Conservation (phyloP, 2,113 vertebrate genomes). For the Murina feae region DNA sequence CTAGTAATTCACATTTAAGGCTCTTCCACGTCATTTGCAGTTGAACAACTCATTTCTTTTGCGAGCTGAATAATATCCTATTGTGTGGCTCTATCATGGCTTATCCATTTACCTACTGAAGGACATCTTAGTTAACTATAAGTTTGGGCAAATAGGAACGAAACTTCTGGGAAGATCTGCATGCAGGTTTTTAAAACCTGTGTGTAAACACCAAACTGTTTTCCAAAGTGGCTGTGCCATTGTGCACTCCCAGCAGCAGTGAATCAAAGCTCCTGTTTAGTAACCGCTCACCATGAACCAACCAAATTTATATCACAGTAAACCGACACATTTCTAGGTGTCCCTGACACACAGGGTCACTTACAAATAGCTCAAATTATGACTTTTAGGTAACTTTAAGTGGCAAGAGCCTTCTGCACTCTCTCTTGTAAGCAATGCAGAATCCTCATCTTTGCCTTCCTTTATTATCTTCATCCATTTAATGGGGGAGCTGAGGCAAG, state of each 20-base stretch:
- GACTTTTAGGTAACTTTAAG: not conserved
- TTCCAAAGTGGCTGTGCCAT: not conserved
- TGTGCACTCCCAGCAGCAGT: not conserved
- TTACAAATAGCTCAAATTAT: not conserved
- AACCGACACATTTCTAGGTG: not conserved
- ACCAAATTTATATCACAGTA: not conserved
- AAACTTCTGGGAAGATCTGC: not conserved
- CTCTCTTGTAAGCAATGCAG: not conserved
- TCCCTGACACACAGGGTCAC: too few relatives aligned
- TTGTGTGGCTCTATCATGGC: not conserved
- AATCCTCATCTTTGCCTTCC: not conserved
- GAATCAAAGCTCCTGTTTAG: not conserved
- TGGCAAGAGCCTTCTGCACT: not conserved
- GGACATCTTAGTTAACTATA: not conserved
- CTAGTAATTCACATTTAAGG: not conserved
- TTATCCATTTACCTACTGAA: not conserved
- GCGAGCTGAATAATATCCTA: not conserved
- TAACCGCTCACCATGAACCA: accelerated
- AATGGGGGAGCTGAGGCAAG: not conserved
- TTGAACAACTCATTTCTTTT: not conserved
- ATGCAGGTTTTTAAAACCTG: not conserved
- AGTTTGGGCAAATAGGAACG: not conserved
- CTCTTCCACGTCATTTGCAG: not conserved
- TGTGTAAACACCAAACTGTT: not conserved
- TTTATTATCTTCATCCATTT: not conserved